A percentile compares a stretch with the other conserved stretches of the same genome.
These are phyloP conservation scores for Ophion ventricosus DNA, from an alignment of 2,888 invertebrate species.

Conservation along the genomic window DNA sequence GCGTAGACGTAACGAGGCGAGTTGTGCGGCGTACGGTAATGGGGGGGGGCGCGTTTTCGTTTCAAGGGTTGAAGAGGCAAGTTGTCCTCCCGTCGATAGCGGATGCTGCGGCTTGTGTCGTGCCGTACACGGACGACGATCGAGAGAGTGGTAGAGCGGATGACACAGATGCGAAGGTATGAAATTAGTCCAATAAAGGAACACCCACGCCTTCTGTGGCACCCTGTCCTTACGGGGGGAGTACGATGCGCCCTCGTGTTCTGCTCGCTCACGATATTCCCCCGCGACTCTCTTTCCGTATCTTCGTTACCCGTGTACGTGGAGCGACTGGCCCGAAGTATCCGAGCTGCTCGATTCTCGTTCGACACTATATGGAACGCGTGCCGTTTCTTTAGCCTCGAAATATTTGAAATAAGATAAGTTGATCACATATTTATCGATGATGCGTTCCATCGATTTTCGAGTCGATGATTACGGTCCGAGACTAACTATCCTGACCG, in stretches of 20 bases:
- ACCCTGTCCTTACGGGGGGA: conserved; percentile 62
- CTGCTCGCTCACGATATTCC: conserved; percentile 20
- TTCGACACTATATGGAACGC: not conserved
- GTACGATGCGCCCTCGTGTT: conserved; percentile 34
- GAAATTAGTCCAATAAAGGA: conserved; percentile 81
- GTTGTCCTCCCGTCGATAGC: not conserved
- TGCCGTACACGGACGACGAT: conserved; percentile 36
- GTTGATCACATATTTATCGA: too few relatives aligned
- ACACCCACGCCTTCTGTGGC: conserved; percentile 77
- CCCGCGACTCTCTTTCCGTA: conserved; percentile 44
- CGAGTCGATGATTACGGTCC: too few relatives aligned
- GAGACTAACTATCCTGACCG: too few relatives aligned
- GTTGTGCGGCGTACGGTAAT: conserved; percentile 71
- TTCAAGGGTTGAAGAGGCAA: conserved; percentile 39
- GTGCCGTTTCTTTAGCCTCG: too few relatives aligned
- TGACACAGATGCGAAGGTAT: conserved; percentile 74
- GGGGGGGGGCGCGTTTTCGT: conserved; percentile 4
- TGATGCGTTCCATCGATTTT: too few relatives aligned
- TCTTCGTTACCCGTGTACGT: not conserved
- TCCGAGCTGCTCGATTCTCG: too few relatives aligned
- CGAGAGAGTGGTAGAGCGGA: conserved; percentile 33
- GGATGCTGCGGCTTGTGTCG: conserved; percentile 27
- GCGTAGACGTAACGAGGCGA: conserved; percentile 78
- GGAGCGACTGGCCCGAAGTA: too few relatives aligned
- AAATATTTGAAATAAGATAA: too few relatives aligned